Conservation (phyloP, 2,888 invertebrate genomes). For the Gnatocerus cornutus region DNA sequence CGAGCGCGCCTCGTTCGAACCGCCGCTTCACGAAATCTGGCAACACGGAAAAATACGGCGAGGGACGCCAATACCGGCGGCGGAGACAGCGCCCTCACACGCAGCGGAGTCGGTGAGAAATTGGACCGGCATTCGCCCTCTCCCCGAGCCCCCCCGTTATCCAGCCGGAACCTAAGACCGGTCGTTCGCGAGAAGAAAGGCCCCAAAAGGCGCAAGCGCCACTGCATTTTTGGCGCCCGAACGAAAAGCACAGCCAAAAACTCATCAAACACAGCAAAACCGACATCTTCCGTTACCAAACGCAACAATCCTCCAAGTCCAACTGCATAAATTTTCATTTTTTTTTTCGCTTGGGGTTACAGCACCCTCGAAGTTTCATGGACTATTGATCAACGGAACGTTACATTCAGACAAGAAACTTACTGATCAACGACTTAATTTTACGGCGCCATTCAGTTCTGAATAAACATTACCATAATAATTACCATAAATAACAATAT, state of each 20-base stretch:
- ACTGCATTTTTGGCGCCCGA: constrained; percentile 5
- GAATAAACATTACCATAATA: no score
- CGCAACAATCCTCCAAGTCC: no score
- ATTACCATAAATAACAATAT: no score
- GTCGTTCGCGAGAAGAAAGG: constrained; percentile 54
- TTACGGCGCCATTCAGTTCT: no score
- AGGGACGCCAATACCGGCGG: constrained; percentile 69
- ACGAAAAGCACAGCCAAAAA: neutral
- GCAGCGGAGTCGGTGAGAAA: constrained; percentile 65
- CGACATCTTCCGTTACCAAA: no score
- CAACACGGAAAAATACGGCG: constrained; percentile 69
- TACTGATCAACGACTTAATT: no score
- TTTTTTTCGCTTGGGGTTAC: no score
- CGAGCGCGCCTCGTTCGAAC: constrained; percentile 57
- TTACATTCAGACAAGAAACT: no score
- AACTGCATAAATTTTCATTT: no score
- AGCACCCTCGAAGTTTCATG: no score
- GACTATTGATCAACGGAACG: no score
- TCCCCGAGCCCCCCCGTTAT: constrained; percentile 69
- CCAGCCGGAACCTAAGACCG: constrained; percentile 57
- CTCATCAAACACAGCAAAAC: no score
- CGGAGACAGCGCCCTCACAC: constrained; percentile 68
- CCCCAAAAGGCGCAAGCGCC: constrained; percentile 25
- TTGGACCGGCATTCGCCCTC: constrained; percentile 53
- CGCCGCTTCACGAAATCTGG: constrained; percentile 68